Conservation (phyloP, 1,140 invertebrate genomes). For the Pachyrhynchus sulphureomaculatus region DNA sequence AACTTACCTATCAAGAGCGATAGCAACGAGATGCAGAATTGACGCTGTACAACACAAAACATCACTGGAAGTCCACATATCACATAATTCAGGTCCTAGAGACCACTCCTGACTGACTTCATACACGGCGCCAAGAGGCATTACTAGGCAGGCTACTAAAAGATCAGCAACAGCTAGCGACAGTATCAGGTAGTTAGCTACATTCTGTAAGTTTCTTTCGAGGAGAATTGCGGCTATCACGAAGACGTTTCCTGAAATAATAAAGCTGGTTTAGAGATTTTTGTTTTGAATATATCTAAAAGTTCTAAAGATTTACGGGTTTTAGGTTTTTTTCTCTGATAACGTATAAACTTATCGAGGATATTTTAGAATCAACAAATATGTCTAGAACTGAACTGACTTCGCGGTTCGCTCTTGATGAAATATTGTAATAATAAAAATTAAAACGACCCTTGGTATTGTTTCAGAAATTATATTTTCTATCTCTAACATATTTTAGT, state of each 20-base stretch:
- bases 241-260: conserved; percentile 82
- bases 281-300: no score
- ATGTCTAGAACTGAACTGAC: no score
- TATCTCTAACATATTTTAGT: no score
- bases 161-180: conserved; percentile 85
- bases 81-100: conserved; percentile 77
- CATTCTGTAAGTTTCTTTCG: conserved; percentile 83
- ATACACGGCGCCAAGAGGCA: conserved; percentile 79
- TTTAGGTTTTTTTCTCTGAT: no score
- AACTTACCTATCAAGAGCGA: conserved; percentile 85
- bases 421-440: no score
- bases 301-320: no score
- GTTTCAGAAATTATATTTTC: no score
- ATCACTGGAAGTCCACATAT: conserved; percentile 92
- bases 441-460: no score
- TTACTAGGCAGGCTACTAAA: conserved; percentile 81
- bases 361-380: no score
- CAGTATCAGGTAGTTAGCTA: conserved; percentile 85
- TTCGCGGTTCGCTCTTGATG: no score
- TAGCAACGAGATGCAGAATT: conserved; percentile 92
- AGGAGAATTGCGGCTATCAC: conserved; percentile 92
- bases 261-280: no score
- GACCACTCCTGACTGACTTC: conserved; percentile 48
- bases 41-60: conserved; percentile 92
- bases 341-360: no score